These are phyloP conservation scores for Neogobius melanostomus DNA, from an alignment of 2,113 vertebrate species.

Conservation along the genomic window DNA sequence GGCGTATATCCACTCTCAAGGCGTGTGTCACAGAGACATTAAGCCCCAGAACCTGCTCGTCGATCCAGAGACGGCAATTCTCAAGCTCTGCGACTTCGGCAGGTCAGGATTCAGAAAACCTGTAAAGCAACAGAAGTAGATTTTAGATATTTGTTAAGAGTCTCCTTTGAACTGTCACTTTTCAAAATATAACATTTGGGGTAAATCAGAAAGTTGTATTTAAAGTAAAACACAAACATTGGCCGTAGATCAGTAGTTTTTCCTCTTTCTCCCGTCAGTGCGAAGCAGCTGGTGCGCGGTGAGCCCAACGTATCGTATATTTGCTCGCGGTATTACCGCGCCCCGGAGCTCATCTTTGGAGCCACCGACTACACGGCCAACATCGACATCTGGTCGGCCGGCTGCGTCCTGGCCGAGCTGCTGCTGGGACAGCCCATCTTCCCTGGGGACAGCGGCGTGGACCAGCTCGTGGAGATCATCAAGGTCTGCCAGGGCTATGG, in stretches of 20 bases:
- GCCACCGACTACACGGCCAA: conserved; percentile 92
- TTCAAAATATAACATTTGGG: too few species aligned
- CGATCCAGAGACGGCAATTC: conserved; percentile 90
- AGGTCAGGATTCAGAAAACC: conserved; percentile 72
- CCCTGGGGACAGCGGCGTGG: conserved; percentile 90
- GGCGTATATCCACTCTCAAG: conserved; percentile 96
- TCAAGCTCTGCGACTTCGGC: conserved; percentile 94
- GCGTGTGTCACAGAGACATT: conserved; percentile 92
- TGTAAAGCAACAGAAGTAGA: too few species aligned
- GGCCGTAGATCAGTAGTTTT: background rate
- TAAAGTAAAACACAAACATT: background rate
- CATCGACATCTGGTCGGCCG: conserved; percentile 93
- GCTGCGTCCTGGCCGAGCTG: conserved; percentile 88
- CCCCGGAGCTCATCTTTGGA: conserved; percentile 90
- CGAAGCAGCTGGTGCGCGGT: conserved; percentile 88
- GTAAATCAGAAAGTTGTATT: too few species aligned
- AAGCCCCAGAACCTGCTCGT: conserved; percentile 94
- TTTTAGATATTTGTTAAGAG: too few species aligned
- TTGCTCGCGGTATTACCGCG: conserved; percentile 90
- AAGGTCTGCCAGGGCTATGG: conserved; percentile 67
- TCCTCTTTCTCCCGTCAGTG: conserved; percentile 63
- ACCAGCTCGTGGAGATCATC: conserved; percentile 92
- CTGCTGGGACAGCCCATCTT: conserved; percentile 91
- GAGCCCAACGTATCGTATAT: conserved; percentile 93
- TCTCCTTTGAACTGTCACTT: too few species aligned